Conservation (phyloP, 2,797 vertebrate species). For the Lerista edwardsae region DNA sequence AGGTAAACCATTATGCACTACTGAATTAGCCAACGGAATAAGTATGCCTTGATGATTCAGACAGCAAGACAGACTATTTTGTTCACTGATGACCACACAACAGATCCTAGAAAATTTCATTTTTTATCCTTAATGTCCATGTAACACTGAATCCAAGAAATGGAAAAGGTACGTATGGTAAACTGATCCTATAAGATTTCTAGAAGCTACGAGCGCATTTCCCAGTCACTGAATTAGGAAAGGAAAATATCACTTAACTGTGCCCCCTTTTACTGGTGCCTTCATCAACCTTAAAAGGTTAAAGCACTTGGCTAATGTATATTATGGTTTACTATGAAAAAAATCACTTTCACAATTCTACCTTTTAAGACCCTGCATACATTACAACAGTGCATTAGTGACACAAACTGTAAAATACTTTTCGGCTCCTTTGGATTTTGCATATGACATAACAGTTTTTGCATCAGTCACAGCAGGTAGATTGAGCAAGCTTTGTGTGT, state of each 20-base stretch:
- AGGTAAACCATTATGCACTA: slow-evolving; percentile 48
- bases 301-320: slow-evolving; percentile 78
- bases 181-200: slow-evolving; percentile 54
- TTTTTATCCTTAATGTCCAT: slow-evolving; percentile 57
- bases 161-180: slow-evolving; percentile 49
- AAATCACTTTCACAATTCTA: slow-evolving; percentile 71
- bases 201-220: slow-evolving; percentile 50
- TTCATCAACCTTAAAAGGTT: slow-evolving; percentile 69
- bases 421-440: slow-evolving; percentile 90
- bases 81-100: slow-evolving; percentile 51
- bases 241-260: slow-evolving; percentile 62
- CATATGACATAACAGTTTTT: slow-evolving; percentile 91
- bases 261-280: slow-evolving; percentile 70
- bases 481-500: slow-evolving; percentile 91
- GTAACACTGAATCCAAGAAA: slow-evolving; percentile 61
- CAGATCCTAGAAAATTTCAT: slow-evolving; percentile 41
- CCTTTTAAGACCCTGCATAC: slow-evolving; percentile 78
- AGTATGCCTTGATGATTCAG: slow-evolving; percentile 56
- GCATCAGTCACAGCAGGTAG: slow-evolving; percentile 93
- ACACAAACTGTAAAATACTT: slow-evolving; percentile 84
- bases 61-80: slow-evolving; percentile 37
- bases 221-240: slow-evolving; percentile 59
- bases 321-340: slow-evolving; percentile 71
- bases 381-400: slow-evolving; percentile 87
- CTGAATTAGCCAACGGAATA: slow-evolving; percentile 61